These are phyloP conservation scores for Acanthococcus lagerstroemiae DNA, from an alignment of 2,888 invertebrate genomes.

Conservation along the genomic window DNA sequence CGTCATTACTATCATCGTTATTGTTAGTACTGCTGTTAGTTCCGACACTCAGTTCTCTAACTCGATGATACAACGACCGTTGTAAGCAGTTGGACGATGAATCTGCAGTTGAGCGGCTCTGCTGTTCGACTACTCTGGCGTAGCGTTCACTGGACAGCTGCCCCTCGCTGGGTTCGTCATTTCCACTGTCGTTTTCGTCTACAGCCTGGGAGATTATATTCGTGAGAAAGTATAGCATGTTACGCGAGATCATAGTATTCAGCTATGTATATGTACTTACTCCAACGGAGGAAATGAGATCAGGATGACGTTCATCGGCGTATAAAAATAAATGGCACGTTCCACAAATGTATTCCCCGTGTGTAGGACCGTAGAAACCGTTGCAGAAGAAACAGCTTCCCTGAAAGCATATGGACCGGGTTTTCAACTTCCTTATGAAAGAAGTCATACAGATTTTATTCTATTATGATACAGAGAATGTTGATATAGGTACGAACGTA, in stretches of 20 bases:
- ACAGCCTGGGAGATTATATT: slow-evolving; percentile 51
- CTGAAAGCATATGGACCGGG: slow-evolving; percentile 4
- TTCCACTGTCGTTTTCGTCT: slow-evolving; percentile 87
- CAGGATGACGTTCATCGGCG: slow-evolving; percentile 53
- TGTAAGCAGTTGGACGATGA: slow-evolving; percentile 24
- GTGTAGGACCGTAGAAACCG: slow-evolving; percentile 86
- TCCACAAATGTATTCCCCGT: slow-evolving; percentile 80
- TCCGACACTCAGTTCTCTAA: slow-evolving; percentile 13
- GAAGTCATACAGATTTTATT: too few relatives aligned
- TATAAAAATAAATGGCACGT: slow-evolving; percentile 90
- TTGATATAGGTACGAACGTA: too few relatives aligned
- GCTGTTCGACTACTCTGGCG: neutral
- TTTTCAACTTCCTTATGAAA: neutral
- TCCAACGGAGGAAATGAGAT: neutral
- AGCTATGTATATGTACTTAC: neutral
- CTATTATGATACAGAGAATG: too few relatives aligned
- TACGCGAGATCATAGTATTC: too few relatives aligned
- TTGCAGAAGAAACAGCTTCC: slow-evolving; percentile 51
- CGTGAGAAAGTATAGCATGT: too few relatives aligned
- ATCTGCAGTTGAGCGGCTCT: slow-evolving; percentile 9
- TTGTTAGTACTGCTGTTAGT: neutral
- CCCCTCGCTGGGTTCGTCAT: slow-evolving; percentile 63
- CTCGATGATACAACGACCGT: slow-evolving; percentile 28
- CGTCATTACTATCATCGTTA: neutral
- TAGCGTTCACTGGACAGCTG: slow-evolving; percentile 18